Percentiles rank a stretch among this genome's conserved stretches.
Evolutionary conservation across 2,888 invertebrate species (phyloP).

Genomic region (Bugula neritina): DNA sequence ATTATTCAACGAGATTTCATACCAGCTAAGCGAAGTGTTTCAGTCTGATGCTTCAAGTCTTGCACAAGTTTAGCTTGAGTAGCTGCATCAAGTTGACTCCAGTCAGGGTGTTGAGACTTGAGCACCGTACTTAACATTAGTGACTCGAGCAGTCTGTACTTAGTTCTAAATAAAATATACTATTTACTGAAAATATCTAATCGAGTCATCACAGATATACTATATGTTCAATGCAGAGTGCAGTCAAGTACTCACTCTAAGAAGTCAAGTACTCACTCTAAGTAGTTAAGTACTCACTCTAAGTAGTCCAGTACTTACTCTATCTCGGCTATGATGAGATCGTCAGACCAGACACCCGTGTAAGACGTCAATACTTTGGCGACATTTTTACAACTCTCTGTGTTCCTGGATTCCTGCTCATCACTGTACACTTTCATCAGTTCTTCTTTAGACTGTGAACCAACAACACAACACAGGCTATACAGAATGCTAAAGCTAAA

Average conservation of each 20-base stretch:
- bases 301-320: constrained; percentile 13
- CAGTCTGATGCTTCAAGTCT: constrained; percentile 3
- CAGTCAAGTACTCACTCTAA: too few relatives aligned
- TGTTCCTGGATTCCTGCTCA: constrained; percentile 35
- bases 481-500: too few relatives aligned
- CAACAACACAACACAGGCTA: neutral
- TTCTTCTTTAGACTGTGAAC: constrained; percentile 36
- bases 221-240: too few relatives aligned
- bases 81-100: neutral
- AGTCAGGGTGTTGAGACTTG: neutral
- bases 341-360: constrained; percentile 38
- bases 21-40: neutral
- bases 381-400: constrained; percentile 36
- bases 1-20: too few relatives aligned
- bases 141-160: neutral
- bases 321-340: constrained; percentile 28
- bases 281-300: too few relatives aligned
- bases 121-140: neutral
- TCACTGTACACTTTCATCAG: constrained; percentile 34
- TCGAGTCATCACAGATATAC: too few relatives aligned
- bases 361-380: constrained; percentile 40
- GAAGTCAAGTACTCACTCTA: too few relatives aligned
- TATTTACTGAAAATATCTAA: neutral
- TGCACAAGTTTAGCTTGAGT: neutral
- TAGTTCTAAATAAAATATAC: neutral